Base-by-base conservation (phyloP, 2,888 invertebrate species). In the Pantelozetes paolii region DNA sequence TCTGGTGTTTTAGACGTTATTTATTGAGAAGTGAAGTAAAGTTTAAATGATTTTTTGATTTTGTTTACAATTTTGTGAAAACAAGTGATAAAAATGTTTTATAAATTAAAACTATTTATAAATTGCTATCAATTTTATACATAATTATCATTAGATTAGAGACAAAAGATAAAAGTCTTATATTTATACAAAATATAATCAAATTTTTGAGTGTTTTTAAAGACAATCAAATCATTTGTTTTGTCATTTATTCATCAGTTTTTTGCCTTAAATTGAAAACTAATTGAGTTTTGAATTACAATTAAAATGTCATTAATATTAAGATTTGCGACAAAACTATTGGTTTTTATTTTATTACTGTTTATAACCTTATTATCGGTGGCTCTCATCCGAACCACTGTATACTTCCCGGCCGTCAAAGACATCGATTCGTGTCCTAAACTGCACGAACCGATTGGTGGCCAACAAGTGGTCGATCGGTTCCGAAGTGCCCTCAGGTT, bases 401-500 rank as follows among this genome's bases (percentile, higher is more conserved):
- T 73, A 1, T 70, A 48, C 26, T 73, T 73, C 36, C 73, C 73
- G 45, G 3, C 50, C n/a, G 32, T 48, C 9, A 50, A 20, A 13
- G 28, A 30, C 11, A 18, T 28, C 2, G 69, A 50, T 11, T 20
- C 23, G 1, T 73, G 73, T 36, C 20, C 64, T 45, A 8, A 73
- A 32, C 42, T 67, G 23, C 73, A 73, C 50, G 54, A 73, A 54
- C 73, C 73, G n/a, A 73, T 73, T 9, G 18, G 13, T 9, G 73
- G 73, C 8, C 48, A 71, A 13, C 48, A 18, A 9, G 48, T 76
- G 8, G 28, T 76, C 42, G 73, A 76, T 15, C 62, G 80, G 69
- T 77, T 81, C 30, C 77, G 78, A 28, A 77, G 79, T 59, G 79
- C 80, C 23, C 64, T 81, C 30, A 76, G 76, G 75, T 78, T 80